Conservation (phyloP, 2,113 vertebrate species). For the Strix uralensis region DNA sequence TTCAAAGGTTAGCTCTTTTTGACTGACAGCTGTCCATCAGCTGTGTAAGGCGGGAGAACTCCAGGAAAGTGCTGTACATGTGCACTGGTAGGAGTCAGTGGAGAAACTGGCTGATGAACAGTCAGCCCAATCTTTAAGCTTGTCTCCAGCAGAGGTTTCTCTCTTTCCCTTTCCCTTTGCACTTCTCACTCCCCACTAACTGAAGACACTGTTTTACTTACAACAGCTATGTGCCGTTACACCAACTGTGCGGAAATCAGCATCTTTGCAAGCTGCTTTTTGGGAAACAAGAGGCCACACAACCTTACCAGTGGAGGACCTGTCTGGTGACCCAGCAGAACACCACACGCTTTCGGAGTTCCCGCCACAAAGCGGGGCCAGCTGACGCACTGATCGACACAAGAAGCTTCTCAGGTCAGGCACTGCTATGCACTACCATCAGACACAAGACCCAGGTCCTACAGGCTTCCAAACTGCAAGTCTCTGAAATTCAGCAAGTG, state of each 20-base stretch:
- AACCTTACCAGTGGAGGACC: neutral
- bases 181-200: neutral
- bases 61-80: neutral
- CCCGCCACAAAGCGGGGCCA: neutral
- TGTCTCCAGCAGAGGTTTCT: neutral
- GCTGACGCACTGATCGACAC: neutral
- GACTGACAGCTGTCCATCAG: neutral
- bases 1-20: neutral
- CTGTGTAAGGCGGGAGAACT: neutral
- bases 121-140: neutral
- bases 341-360: neutral
- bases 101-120: neutral
- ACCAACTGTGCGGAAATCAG: neutral
- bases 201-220: neutral
- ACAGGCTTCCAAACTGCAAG: neutral
- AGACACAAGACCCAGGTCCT: neutral
- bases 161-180: neutral
- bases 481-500: neutral
- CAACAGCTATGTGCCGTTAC: neutral
- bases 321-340: neutral
- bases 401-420: neutral
- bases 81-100: neutral
- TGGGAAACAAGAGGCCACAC: neutral
- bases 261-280: neutral
- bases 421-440: accelerated